Base-by-base conservation (phyloP, 1,140 invertebrate genomes). In the Heliothis subflexa region DNA sequence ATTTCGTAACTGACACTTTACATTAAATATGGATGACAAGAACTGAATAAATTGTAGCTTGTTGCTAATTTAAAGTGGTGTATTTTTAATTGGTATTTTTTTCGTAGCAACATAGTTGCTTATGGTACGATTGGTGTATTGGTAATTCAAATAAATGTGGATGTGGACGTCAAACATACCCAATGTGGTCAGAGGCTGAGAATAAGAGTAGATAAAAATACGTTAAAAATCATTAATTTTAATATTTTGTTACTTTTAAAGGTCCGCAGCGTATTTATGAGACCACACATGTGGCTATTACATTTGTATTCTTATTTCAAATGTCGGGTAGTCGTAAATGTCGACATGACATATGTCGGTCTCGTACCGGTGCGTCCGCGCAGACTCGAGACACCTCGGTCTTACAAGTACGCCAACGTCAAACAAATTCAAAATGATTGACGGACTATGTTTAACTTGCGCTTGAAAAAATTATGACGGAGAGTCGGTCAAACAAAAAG, bases 301-400 rank as follows among this genome's bases (percentile, higher is more conserved):
- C 75, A 64, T 76, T 87, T 70, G 82, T 86, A 83, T 91, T 90
- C 86, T 90, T 87, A 90, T 91, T 89, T 88, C 83, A 85, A 86
- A 90, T 86, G 83, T 89, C 83, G 76, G 79, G 59, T 78, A 64
- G 77, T 90, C 88, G 86, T 91, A 91, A 91, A 91, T 80, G 85
- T 90, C 87, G 80, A 85, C 76, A 82, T 90, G 86, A 89, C 81
- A 83, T 86, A 84, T 78, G 81, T 74, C 68, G 78, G 78, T 71
- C 16, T 55, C 77, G 80, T 62, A 55, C 80, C 78, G 70, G 70
- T 66, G 78, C 78, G 76, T 68, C 70, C 83, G 61, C 61, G 61
- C 52, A 64, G 45, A 40, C 49, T 28, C 57, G 16, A 75, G 33
- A 70, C 72, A 76, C 14, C 64, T 70, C 16, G 16, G 25, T 14